Conservation (phyloP, 2,113 vertebrate species). For the Thunnus maccoyii region DNA sequence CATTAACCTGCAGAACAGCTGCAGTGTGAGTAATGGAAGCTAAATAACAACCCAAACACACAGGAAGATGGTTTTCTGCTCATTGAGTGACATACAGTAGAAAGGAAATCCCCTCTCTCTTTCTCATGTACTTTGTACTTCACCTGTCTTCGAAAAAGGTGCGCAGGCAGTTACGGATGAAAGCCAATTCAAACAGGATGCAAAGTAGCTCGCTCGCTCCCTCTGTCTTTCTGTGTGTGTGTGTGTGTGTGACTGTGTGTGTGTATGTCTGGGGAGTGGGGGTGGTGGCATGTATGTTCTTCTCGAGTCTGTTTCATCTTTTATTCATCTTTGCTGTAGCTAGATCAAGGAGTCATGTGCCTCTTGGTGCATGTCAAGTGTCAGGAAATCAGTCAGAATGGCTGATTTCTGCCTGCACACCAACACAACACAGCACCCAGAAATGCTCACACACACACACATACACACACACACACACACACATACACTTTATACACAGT, state of each 20-base stretch:
- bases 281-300: conserved; percentile 78
- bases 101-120: conserved; percentile 66
- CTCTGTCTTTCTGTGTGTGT: not conserved
- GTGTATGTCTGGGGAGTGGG: conserved; percentile 55
- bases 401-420: conserved; percentile 62
- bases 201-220: conserved; percentile 71
- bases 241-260: conserved; percentile 33
- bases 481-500: conserved; percentile 5
- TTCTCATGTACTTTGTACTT: conserved; percentile 59
- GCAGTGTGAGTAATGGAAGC: conserved; percentile 47
- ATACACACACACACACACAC: conserved; percentile 34
- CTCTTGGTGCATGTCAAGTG: conserved; percentile 80
- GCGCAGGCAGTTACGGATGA: conserved; percentile 76
- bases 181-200: conserved; percentile 84
- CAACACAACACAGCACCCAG: conserved; percentile 13
- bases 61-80: conserved; percentile 51
- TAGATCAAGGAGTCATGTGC: conserved; percentile 81
- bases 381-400: conserved; percentile 80
- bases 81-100: conserved; percentile 56
- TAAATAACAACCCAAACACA: conserved; percentile 42
- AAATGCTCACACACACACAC: conserved; percentile 39
- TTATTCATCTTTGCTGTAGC: conserved; percentile 81
- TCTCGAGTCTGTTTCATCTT: conserved; percentile 82
- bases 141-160: conserved; percentile 81
- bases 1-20: conserved; percentile 71